Evolutionary conservation across 1,140 invertebrate genomes (phyloP).

Genomic region (Zaprionus capensis): DNA sequence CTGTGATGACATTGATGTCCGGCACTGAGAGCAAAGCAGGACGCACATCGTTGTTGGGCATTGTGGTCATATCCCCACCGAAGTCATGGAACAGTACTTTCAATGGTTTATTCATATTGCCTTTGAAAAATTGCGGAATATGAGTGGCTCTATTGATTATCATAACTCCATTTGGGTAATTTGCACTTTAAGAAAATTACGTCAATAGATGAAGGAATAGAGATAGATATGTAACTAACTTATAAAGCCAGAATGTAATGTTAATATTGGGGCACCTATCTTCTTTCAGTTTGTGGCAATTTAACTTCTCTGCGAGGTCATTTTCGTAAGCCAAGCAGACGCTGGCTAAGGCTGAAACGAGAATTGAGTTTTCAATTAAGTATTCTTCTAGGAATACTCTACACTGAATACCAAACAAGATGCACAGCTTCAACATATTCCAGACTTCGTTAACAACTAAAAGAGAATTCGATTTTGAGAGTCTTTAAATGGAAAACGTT

Average conservation of each 20-base stretch:
- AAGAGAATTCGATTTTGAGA: neutral
- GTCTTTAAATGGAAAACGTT: neutral
- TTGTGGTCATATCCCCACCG: neutral
- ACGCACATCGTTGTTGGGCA: conserved; percentile 29
- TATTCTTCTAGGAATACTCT: neutral
- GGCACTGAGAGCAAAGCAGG: neutral
- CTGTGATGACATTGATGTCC: conserved; percentile 15
- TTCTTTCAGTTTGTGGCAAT: conserved; percentile 10
- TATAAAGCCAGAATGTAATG: conserved; percentile 43
- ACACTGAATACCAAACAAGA: neutral
- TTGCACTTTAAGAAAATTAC: neutral
- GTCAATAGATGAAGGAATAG: neutral
- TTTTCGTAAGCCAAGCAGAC: neutral
- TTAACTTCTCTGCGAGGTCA: neutral
- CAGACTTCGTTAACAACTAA: neutral
- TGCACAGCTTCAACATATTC: conserved; percentile 12
- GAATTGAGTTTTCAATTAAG: neutral
- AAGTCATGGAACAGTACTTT: conserved; percentile 51
- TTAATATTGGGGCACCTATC: conserved; percentile 41
- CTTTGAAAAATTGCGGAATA: neutral
- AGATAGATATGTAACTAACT: conserved; percentile 15
- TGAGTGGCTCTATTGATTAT: neutral
- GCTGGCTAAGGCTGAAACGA: neutral
- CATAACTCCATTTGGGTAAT: neutral
- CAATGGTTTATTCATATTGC: neutral